Evolutionary conservation across 1,140 invertebrate genomes (phyloP), one percentile per base, ranked within the genome.

Genomic region (Ephestia elutella): DNA sequence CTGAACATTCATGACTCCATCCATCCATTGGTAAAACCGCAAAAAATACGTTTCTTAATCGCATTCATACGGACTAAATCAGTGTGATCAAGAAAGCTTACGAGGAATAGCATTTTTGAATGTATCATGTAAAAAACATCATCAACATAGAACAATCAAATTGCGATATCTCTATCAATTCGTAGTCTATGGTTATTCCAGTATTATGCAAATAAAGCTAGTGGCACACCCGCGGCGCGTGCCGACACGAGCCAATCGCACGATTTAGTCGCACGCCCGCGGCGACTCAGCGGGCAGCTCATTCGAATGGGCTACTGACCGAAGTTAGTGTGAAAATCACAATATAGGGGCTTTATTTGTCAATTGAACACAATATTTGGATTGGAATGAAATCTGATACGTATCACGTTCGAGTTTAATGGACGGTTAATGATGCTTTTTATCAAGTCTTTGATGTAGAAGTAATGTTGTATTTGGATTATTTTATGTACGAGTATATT

Each of bases 261-360:
- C 64, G 59, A 77, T 72, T 72, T 70, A 70, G 65, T 62, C 57
- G 49, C 61, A 28, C 50, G 63, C 71, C 70, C 63, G 66, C 61
- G 66, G 66, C 65, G 63, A 25, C 78, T 3, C 78, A 63, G 75
- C 77, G 65, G 78, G 78, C 53, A 58, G 19, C 50, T 21, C 18
- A 53, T 25, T 25, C 10, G 44, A 60, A 62, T 65, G 69, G 71
- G 66, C 38, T 44, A 44, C 38, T 73, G 50, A 25, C 44, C 59
- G 15, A 53, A 25, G 59, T 53, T 59, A 60, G 53, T 60, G 44
- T 60, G 49, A 62, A 62, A 66, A 64, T 44, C 13, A 44, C 38
- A 53, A 53, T 53, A 53, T 53, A 53, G 13, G 50, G 50, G 50
- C 38, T 15, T 44, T 44, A 44, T 44, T 44, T 44, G 38, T 44